Evolutionary conservation across 2,797 vertebrate species (phyloP), one percentile per base, ranked within the genome.

Genomic region (Spatula clypeata): DNA sequence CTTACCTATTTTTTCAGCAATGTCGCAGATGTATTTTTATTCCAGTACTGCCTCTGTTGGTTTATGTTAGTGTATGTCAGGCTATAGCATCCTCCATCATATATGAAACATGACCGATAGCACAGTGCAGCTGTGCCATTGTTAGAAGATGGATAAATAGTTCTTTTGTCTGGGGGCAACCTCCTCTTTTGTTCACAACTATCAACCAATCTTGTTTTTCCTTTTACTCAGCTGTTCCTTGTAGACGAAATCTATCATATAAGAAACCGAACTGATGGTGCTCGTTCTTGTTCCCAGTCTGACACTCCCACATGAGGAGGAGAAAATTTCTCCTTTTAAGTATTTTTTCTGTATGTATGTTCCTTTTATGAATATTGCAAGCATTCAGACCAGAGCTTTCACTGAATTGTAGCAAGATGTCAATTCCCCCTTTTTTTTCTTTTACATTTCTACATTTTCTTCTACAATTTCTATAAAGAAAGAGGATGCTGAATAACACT

Each of bases 71-170:
- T 57, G 54, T 60, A 4, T 51, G 34, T 77, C 49, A 58, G n/a
- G 8, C 65, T 72, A 3, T 45, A 91, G 12, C 49, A 18, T 89
- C 65, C 74, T 89, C 65, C 80, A 2, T 10, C 6, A 5, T 72
- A 31, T 0, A 0, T 51, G 85, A 79, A 86, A 62, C 38, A 61
- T 54, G 71, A 57, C 47, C 38, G 80, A 44, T 15, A 38, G 62
- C 67, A 13, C 61, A 91, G 60, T 94, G 82, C 90, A 95, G 87
- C 93, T 96, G 91, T 86, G 60, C 91, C 70, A 24, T 96, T 91
- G 93, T 95, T 91, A 75, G 79, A 69, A 62, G 73, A 45, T 9
- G 0, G 54, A 71, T 91, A 92, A 94, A 95, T 76, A 86, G 57
- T 53, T 91, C 90, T 84, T 55, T 86, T 97, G 82, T 94, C 34